Evolutionary conservation across 2,113 vertebrate genomes (phyloP).

Genomic region (Ifrita kowaldi): DNA sequence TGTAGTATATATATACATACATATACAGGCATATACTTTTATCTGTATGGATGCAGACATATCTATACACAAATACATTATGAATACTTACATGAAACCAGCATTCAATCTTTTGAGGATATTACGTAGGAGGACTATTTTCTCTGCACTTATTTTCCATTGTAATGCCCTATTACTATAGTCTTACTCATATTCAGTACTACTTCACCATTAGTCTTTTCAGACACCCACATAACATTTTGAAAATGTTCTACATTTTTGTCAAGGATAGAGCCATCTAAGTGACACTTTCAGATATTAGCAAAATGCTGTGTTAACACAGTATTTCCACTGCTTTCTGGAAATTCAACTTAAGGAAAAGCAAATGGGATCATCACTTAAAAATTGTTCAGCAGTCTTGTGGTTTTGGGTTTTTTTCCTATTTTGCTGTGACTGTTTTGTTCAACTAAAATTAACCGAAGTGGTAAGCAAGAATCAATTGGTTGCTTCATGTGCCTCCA

Average conservation of each 20-base stretch:
- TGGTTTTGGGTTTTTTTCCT: background rate
- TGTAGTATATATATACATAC: background rate
- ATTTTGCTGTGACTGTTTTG: background rate
- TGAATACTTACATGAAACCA: background rate
- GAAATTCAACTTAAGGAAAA: background rate
- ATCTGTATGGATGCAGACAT: background rate
- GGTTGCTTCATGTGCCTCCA: background rate
- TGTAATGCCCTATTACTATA: background rate
- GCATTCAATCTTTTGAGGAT: background rate
- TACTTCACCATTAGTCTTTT: background rate
- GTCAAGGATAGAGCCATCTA: background rate
- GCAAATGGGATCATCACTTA: background rate
- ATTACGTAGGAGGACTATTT: background rate
- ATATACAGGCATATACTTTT: background rate
- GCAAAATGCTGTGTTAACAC: background rate
- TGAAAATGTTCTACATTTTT: background rate
- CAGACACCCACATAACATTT: background rate
- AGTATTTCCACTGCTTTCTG: background rate
- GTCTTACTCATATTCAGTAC: background rate
- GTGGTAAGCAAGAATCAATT: background rate
- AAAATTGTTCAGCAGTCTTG: background rate
- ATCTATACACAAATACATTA: background rate
- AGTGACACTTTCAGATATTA: background rate
- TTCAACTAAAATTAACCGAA: slow-evolving; percentile 18
- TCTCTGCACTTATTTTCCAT: background rate